phyloP scores from a whole-genome alignment of 2,113 vertebrate genomes.

The Amphiprion ocellaris region DNA sequence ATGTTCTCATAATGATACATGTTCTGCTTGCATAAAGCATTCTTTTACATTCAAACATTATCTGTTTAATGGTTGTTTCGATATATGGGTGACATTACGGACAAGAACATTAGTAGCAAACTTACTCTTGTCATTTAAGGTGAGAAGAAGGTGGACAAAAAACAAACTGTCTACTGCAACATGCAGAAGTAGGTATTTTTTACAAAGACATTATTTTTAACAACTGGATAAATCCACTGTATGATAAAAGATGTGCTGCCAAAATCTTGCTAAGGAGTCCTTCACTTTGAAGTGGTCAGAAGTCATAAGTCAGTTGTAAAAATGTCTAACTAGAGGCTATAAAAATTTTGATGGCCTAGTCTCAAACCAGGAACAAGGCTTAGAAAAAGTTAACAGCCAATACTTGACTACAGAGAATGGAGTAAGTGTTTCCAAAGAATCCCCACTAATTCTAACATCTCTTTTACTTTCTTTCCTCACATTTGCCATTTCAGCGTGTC shows the following conservation, averaged over 20 bases:
- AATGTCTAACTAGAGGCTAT: neutral
- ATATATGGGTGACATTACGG: too few relatives aligned
- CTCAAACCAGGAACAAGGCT: neutral
- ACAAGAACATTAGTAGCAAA: too few relatives aligned
- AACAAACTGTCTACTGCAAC: too few relatives aligned
- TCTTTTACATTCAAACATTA: too few relatives aligned
- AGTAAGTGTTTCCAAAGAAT: conserved; percentile 25
- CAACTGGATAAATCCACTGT: neutral
- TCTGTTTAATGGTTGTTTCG: too few relatives aligned
- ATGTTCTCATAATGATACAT: too few relatives aligned
- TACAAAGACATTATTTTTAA: too few relatives aligned
- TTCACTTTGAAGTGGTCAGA: neutral
- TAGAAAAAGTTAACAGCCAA: neutral
- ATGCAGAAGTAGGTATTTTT: too few relatives aligned
- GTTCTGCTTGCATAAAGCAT: too few relatives aligned
- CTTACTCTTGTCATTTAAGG: too few relatives aligned
- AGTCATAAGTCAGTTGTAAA: neutral
- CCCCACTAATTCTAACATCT: conserved; percentile 26
- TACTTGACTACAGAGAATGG: neutral
- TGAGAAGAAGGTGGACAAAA: too few relatives aligned
- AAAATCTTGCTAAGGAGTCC: neutral
- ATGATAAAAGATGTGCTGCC: neutral
- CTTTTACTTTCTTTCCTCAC: conserved; percentile 25
- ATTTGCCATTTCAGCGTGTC: conserved; percentile 50
- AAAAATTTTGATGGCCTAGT: neutral